Percentiles rank a stretch among this genome's conserved stretches.
These are phyloP conservation scores for Microtus ochrogaster DNA, from an alignment of 2,113 vertebrate genomes.

Conservation along the genomic window DNA sequence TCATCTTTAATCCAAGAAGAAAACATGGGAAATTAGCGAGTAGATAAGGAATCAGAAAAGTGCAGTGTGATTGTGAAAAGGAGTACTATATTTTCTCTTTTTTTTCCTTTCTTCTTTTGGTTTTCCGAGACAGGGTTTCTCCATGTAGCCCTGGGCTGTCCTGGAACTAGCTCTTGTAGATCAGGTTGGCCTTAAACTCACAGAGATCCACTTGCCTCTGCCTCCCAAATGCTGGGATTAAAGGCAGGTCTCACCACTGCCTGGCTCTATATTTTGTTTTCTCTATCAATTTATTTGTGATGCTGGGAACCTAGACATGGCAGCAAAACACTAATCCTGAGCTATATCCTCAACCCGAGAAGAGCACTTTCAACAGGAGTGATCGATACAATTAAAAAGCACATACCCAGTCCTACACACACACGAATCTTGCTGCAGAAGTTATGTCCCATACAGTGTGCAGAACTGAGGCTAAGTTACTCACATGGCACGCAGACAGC, in stretches of 20 bases:
- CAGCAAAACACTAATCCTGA: neutral
- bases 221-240: no score
- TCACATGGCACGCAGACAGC: conserved; percentile 95
- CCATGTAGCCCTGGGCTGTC: no score
- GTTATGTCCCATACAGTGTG: neutral
- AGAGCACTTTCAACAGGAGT: neutral
- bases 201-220: no score
- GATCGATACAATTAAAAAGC: neutral
- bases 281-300: neutral
- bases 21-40: neutral
- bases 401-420: neutral
- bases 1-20: neutral
- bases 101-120: no score
- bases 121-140: no score
- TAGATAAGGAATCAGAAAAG: neutral
- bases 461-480: conserved; percentile 77
- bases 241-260: no score
- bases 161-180: no score
- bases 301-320: neutral
- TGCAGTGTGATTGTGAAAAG: neutral
- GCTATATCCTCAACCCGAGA: neutral
- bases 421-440: neutral
- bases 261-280: neutral
- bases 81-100: no score
- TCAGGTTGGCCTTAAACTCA: no score